Percentiles rank a stretch among this genome's conserved stretches.
Evolutionary conservation across 2,113 vertebrate genomes (phyloP).

Genomic region (Cebus imitator): DNA sequence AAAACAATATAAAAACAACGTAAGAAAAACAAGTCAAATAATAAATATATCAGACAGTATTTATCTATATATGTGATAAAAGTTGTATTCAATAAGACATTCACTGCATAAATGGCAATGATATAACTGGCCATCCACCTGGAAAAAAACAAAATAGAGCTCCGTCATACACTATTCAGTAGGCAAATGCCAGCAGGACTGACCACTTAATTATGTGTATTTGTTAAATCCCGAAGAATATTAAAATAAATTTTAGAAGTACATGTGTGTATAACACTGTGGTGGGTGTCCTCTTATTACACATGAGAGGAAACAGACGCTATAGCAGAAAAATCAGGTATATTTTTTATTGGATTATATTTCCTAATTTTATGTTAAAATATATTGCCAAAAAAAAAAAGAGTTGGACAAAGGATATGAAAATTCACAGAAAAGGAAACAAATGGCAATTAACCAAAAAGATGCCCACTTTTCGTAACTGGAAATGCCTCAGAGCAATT

Average conservation of each 20-base stretch:
- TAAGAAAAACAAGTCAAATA: constrained; percentile 13
- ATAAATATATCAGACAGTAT: neutral
- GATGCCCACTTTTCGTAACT: neutral
- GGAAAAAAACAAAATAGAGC: neutral
- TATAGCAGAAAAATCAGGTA: neutral
- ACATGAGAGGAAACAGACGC: neutral
- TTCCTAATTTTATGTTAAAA: neutral
- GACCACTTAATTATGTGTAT: neutral
- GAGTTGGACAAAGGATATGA: neutral
- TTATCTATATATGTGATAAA: neutral
- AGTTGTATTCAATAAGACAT: neutral
- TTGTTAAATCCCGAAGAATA: neutral
- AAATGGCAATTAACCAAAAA: neutral
- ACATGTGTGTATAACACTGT: neutral
- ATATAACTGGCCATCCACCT: neutral
- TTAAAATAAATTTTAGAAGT: neutral
- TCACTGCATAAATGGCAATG: neutral
- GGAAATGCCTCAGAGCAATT: neutral
- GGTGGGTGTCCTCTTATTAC: neutral
- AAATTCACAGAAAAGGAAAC: constrained; percentile 15
- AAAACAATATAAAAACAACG: constrained; percentile 21
- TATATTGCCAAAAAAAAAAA: neutral
- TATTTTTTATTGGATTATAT: neutral
- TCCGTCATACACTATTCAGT: neutral
- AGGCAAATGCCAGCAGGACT: neutral